Percentiles rank a stretch among this genome's conserved stretches.
phyloP scores from a whole-genome alignment of 2,797 vertebrate genomes.

The Paguma larvata region DNA sequence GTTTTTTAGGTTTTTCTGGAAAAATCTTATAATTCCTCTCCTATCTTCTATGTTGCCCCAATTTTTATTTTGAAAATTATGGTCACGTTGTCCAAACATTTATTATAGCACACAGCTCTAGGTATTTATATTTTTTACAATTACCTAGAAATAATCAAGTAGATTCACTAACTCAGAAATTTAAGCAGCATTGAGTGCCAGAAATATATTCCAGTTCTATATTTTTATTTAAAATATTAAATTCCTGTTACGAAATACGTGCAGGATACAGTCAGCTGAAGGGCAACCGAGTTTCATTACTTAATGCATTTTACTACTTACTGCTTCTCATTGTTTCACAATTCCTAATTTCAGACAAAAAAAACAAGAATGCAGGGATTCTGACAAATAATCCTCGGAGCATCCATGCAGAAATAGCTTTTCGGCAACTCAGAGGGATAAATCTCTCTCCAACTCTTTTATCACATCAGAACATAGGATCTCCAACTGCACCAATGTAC shows the following conservation, averaged over 20 bases:
- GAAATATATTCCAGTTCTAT: conserved; percentile 30
- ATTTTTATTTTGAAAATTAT: conserved; percentile 54
- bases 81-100: not conserved
- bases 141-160: conserved; percentile 31
- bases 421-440: conserved; percentile 86
- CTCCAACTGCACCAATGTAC: conserved; percentile 78
- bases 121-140: conserved; percentile 1
- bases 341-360: conserved; percentile 90
- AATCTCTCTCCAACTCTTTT: conserved; percentile 83
- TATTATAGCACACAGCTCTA: not conserved
- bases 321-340: conserved; percentile 48
- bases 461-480: conserved; percentile 80
- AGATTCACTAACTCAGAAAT: conserved; percentile 21
- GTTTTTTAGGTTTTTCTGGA: conserved; percentile 36
- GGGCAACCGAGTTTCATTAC: not conserved
- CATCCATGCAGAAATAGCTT: conserved; percentile 86
- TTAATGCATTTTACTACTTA: conserved; percentile 37
- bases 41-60: conserved; percentile 3
- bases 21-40: not conserved
- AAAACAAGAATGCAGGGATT: conserved; percentile 84
- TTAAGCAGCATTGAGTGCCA: conserved; percentile 11
- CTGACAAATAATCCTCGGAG: conserved; percentile 82
- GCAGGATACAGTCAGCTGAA: not conserved
- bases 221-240: conserved; percentile 52
- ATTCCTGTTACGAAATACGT: conserved; percentile 9